Evolutionary conservation across 2,113 vertebrate genomes (phyloP), one percentile per base, ranked within the genome.

Genomic region (Scomber scombrus): DNA sequence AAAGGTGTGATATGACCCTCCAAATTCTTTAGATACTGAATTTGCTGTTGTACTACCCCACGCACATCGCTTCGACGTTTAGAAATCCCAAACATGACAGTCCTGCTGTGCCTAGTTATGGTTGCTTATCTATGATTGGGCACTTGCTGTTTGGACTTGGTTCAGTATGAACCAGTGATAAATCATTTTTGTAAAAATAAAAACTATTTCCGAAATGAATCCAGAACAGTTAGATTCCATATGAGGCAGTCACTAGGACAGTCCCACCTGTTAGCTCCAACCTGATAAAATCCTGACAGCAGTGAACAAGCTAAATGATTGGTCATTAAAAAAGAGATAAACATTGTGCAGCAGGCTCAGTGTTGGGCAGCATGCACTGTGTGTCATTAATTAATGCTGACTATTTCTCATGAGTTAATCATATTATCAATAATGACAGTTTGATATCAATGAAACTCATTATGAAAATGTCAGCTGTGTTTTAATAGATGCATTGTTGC

Each of bases 251-350:
- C 43, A 3, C 34, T n/a, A 55, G 49, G 52, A 69, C 8, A 57
- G 11, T 49, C 51, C 11, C 16, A 68, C 50, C 69, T 47, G 40
- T 78, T 51, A 50, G 21, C 54, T 45, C 60, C 45, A n/a, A 66
- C 61, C 46, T 34, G 80, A 75, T 84, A 11, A 78, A 80, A 61
- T 54, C 75, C 52, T 70, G 75, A 75, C 66, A 65, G 21, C 23
- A 13, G 11, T 46, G 49, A 62, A 69, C 52, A 15, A 21, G 52
- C 57, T 68, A 60, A 80, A 76, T 81, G 62, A 78, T 15, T 43
- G 45, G 72, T 76, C 67, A 88, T 85, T 87, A 75, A 74, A 73
- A 26, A 80, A 73, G 57, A 79, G 78, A 87, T 86, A 49, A 86
- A 78, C 55, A 69, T 21, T 63, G 71, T 31, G 2, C 55, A 54